Evolutionary conservation across 1,140 invertebrate genomes (phyloP).

Genomic region (Drosophila sturtevanti): DNA sequence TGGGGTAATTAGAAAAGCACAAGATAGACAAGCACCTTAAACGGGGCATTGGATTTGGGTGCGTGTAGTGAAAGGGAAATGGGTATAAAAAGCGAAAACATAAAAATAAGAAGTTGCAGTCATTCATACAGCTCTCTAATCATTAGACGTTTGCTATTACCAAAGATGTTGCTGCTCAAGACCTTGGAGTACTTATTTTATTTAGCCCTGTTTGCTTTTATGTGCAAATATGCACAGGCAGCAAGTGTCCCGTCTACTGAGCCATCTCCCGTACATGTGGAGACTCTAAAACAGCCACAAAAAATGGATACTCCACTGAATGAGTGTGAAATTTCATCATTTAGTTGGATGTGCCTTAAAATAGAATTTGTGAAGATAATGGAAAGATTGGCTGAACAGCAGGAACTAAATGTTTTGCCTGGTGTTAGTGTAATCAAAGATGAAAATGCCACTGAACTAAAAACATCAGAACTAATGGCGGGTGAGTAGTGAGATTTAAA

Average conservation of each 20-base stretch:
- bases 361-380: conserved; percentile 90
- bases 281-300: conserved; percentile 39
- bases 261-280: conserved; percentile 17
- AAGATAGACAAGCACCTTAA: conserved; percentile 40
- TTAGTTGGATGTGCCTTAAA: conserved; percentile 90
- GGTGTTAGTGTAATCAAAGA: conserved; percentile 89
- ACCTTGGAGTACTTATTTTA: conserved; percentile 75
- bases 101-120: conserved; percentile 65
- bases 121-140: conserved; percentile 30
- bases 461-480: conserved; percentile 87
- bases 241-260: conserved; percentile 59
- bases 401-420: conserved; percentile 84
- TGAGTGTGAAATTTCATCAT: conserved; percentile 87
- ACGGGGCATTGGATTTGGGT: conserved; percentile 53
- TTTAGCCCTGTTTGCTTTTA: conserved; percentile 62
- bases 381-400: conserved; percentile 86
- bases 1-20: conserved; percentile 75
- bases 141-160: conserved; percentile 34
- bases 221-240: conserved; percentile 63
- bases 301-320: conserved; percentile 30
- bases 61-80: conserved; percentile 71
- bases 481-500: conserved; percentile 45
- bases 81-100: conserved; percentile 62
- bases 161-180: conserved; percentile 65
- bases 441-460: conserved; percentile 84